phyloP scores from a whole-genome alignment of 2,113 vertebrate genomes.

The Tenebrosternarchus preto region DNA sequence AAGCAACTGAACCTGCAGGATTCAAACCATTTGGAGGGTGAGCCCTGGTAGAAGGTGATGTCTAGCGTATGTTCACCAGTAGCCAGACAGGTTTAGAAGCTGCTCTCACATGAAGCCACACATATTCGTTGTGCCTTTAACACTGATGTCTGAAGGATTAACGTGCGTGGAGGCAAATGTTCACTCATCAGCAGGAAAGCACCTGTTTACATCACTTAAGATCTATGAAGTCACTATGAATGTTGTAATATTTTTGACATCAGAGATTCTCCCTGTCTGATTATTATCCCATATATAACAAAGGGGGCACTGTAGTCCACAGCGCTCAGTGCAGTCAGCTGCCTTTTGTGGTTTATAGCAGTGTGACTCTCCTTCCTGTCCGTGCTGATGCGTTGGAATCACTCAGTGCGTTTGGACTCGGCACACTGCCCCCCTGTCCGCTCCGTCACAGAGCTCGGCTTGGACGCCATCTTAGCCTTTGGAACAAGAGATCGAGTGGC shows the following conservation, averaged over 20 bases:
- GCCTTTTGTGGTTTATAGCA: not conserved
- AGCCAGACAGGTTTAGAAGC: conserved; percentile 15
- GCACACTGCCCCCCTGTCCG: no score
- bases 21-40: not conserved
- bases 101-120: not conserved
- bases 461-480: not conserved
- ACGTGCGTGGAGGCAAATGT: not conserved
- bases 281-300: not conserved
- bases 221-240: no score
- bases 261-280: no score
- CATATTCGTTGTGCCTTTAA: not conserved
- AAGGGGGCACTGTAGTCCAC: conserved; percentile 1
- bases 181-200: not conserved
- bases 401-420: no score
- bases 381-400: no score
- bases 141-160: not conserved
- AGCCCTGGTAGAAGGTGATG: no score
- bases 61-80: not conserved
- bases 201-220: no score
- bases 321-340: not conserved
- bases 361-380: not conserved
- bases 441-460: no score
- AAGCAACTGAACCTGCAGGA: not conserved
- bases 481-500: not conserved
- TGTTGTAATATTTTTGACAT: no score